Evolutionary conservation across 2,888 invertebrate genomes (phyloP), one percentile per base, ranked within the genome.

Genomic region (Dyspetes luteomarginatus): DNA sequence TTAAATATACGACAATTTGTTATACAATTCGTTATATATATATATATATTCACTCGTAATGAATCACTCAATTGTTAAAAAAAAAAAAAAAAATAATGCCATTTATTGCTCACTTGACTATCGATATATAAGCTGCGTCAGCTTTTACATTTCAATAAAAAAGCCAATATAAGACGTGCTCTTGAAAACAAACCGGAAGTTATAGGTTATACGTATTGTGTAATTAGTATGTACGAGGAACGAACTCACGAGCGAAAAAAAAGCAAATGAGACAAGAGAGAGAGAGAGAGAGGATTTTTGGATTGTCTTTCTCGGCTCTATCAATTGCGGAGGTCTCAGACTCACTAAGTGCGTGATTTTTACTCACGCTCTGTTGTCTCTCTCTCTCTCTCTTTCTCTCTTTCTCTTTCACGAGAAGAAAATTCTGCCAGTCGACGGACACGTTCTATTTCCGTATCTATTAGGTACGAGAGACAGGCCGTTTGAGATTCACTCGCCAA

Each of bases 371-470:
- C 24, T 73, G 73, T 73, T 56, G 28, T 2, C 22, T 24, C 48
- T 65, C 43, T 73, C 75, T 74, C 17, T 24, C 45, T 28, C 26
- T n/a, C 41, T 88, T 85, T 88, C 83, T 84, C 84, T 77, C 86
- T 84, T 76, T 84, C 84, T 86, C 81, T 79, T 68, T 76, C 68
- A 69, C 68, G 50, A 52, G 58, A 28, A n/a, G 73, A 28, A 64
- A 73, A 73, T 73, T 71, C 78, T 56, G 58, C 56, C 36, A 84
- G 83, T 82, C 85, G 85, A 67, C 75, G 72, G 30, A 77, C n/a
- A n/a, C n/a, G 85, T 88, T 91, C 91, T 91, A 91, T 91, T 91
- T 91, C 84, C 85, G 90, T 89, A 86, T 89, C 89, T 90, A 91
- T 91, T 89, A 90, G n/a, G n/a, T 90, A 90, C 89, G 65, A n/a